Percentiles rank a stretch among this genome's conserved stretches.
phyloP scores from a whole-genome alignment of 2,888 invertebrate species.

The Linnaemya tessellans region DNA sequence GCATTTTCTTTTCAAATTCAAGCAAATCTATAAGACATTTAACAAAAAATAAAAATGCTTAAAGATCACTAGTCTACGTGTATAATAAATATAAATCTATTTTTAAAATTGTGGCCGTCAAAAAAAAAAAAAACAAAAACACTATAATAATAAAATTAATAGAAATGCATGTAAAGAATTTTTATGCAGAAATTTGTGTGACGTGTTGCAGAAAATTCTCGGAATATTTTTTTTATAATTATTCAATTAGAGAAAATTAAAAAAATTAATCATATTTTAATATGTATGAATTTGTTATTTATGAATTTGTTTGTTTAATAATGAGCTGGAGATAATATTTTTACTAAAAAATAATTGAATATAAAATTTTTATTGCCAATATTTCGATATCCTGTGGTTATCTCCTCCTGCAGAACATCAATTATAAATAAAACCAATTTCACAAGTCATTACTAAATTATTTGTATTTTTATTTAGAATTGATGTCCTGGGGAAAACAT shows the following conservation, averaged over 20 bases:
- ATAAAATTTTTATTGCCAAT: no score
- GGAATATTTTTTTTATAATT: background rate
- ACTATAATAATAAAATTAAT: background rate
- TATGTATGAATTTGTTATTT: background rate
- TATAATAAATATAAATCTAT: slow-evolving; percentile 27
- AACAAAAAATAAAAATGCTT: slow-evolving; percentile 23
- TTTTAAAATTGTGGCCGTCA: slow-evolving; percentile 45
- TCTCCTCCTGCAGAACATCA: no score
- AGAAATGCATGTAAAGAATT: slow-evolving; percentile 43
- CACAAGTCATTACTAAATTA: no score
- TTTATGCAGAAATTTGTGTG: background rate
- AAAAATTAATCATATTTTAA: background rate
- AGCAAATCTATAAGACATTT: slow-evolving; percentile 10
- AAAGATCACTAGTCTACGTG: slow-evolving; percentile 4
- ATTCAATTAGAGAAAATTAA: background rate
- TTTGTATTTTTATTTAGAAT: no score
- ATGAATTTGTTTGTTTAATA: background rate
- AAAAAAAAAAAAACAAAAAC: slow-evolving; percentile 7
- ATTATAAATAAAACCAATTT: no score
- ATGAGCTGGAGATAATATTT: no score
- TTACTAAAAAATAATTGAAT: no score
- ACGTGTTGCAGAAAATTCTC: background rate
- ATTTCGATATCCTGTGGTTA: no score
- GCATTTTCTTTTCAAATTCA: slow-evolving; percentile 16
- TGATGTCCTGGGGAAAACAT: no score